Evolutionary conservation across 1,140 invertebrate species (phyloP).

Genomic region (Panagrolaimus sp.): DNA sequence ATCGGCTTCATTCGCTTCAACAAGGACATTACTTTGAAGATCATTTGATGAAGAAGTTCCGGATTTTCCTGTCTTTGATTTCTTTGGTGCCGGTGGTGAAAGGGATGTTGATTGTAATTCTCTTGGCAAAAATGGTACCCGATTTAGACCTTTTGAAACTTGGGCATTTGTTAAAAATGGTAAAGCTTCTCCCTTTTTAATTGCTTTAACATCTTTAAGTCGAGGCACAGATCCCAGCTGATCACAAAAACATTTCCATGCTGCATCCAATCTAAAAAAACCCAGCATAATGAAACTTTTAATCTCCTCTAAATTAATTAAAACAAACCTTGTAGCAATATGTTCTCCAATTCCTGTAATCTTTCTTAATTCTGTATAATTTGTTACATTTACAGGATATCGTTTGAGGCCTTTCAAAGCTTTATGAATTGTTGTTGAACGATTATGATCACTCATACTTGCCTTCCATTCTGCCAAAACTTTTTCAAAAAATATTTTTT

Average conservation of each 20-base stretch:
- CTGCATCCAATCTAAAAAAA: conserved; percentile 40
- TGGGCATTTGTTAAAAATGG: conserved; percentile 33
- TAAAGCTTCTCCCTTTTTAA: conserved; percentile 42
- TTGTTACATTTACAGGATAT: conserved; percentile 43
- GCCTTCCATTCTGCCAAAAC: conserved; percentile 43
- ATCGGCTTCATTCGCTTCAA: background rate
- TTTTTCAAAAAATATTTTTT: conserved; percentile 48
- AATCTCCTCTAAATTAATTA: background rate
- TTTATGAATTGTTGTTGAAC: conserved; percentile 32
- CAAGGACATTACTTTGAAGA: background rate
- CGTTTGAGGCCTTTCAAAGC: conserved; percentile 38
- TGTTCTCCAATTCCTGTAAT: conserved; percentile 53
- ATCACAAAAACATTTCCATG: conserved; percentile 37
- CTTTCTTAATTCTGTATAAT: conserved; percentile 44
- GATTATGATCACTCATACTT: conserved; percentile 38
- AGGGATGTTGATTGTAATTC: too few species aligned
- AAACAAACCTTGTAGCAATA: conserved; percentile 51
- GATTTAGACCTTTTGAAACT: conserved; percentile 32
- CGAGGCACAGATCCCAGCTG: conserved; percentile 15
- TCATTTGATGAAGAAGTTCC: background rate
- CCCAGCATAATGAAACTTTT: too few species aligned
- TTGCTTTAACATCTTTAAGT: conserved; percentile 30
- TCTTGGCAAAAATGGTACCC: conserved; percentile 39
- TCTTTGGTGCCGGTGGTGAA: too few species aligned
- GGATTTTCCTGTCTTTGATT: background rate